These are phyloP conservation scores for Penaeus vannamei DNA, from an alignment of 1,140 invertebrate species.

Conservation along the genomic window DNA sequence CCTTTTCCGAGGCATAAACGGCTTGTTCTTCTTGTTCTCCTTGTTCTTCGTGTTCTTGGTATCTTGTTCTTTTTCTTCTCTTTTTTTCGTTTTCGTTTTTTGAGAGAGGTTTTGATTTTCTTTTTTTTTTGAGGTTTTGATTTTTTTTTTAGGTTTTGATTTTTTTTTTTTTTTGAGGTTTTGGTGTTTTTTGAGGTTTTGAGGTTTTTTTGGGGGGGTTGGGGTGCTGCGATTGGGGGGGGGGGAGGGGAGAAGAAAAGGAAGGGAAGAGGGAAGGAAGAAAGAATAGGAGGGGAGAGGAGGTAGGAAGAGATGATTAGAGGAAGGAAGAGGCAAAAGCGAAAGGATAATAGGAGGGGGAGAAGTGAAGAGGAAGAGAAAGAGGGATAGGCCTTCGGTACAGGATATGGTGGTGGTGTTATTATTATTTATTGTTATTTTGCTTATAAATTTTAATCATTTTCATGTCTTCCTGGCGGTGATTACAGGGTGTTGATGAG, in stretches of 20 bases:
- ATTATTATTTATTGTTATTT: no score
- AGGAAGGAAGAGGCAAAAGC: neutral
- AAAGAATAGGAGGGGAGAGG: neutral
- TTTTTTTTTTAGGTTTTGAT: no score
- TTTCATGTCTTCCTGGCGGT: no score
- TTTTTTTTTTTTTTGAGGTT: no score
- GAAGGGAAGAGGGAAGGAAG: neutral
- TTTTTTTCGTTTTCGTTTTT: neutral
- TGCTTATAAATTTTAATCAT: no score
- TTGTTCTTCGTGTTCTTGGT: neutral
- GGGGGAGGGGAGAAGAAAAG: neutral
- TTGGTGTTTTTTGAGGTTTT: no score
- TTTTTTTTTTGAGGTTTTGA: neutral
- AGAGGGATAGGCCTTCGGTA: neutral
- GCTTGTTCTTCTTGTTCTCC: neutral
- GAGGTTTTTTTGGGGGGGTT: no score
- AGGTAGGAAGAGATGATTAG: neutral
- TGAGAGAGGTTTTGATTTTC: no score
- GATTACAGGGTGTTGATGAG: no score
- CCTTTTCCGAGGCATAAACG: no score
- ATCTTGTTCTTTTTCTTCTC: neutral
- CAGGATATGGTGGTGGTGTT: no score
- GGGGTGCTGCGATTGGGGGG: neutral
- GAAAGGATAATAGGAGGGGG: neutral
- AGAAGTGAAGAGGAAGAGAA: neutral